phyloP scores from a whole-genome alignment of 2,888 invertebrate species.

The Hypselothyrea guttata region DNA sequence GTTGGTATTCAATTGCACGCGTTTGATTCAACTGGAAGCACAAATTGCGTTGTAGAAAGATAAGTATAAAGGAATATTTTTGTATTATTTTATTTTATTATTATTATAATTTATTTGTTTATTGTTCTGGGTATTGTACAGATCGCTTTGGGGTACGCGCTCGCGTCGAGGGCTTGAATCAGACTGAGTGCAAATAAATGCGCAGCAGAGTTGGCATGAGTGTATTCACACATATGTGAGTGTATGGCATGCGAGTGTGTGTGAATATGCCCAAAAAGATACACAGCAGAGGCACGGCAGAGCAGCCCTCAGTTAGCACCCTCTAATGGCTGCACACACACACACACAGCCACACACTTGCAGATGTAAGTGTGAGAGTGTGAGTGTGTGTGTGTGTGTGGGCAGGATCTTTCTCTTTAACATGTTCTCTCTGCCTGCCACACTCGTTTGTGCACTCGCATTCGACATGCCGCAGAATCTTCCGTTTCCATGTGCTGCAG shows the following conservation, averaged over 20 bases:
- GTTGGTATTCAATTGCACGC: slow-evolving; percentile 16
- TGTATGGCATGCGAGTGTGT: neutral
- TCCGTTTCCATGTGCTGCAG: slow-evolving; percentile 48
- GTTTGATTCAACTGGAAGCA: slow-evolving; percentile 39
- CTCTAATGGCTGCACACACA: slow-evolving; percentile 36
- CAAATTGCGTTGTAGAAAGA: slow-evolving; percentile 27
- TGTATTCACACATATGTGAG: slow-evolving; percentile 10
- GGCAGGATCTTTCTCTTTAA: slow-evolving; percentile 42
- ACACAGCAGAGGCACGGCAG: neutral
- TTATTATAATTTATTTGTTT: slow-evolving; percentile 14
- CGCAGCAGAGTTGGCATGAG: slow-evolving; percentile 30
- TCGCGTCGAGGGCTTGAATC: slow-evolving; percentile 62
- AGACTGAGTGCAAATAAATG: slow-evolving; percentile 70
- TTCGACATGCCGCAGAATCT: slow-evolving; percentile 22
- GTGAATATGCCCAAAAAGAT: too few relatives aligned
- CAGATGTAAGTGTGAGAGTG: slow-evolving; percentile 23
- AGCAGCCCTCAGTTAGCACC: slow-evolving; percentile 41
- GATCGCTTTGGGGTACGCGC: slow-evolving; percentile 32
- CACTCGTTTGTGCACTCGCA: slow-evolving; percentile 13
- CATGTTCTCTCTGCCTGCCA: slow-evolving; percentile 25
- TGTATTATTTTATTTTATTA: slow-evolving; percentile 1
- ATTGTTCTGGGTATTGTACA: slow-evolving; percentile 15
- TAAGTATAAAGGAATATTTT: slow-evolving; percentile 11
- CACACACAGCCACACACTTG: slow-evolving; percentile 4
- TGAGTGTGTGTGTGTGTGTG: slow-evolving; percentile 50